These are phyloP conservation scores for Saccostrea cuccullata DNA, from an alignment of 1,140 invertebrate species.

Conservation along the genomic window DNA sequence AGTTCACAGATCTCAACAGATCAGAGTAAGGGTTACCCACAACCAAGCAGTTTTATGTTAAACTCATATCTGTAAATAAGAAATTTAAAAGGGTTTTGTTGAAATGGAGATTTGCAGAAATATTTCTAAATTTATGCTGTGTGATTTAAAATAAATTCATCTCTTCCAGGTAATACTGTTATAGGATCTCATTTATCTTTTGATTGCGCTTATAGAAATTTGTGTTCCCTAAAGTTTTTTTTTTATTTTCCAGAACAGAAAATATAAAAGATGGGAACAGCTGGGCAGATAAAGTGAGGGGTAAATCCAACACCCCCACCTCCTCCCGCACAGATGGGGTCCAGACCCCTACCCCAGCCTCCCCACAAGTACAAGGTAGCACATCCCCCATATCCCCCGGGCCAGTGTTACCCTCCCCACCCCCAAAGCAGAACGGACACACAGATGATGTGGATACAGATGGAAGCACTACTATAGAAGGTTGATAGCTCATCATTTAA, in stretches of 20 bases:
- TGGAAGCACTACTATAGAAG: constrained; percentile 57
- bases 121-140: neutral
- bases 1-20: constrained; percentile 63
- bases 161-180: neutral
- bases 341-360: neutral
- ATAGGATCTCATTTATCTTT: neutral
- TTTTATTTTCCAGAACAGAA: constrained; percentile 1
- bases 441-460: constrained; percentile 51
- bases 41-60: neutral
- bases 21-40: constrained; percentile 28
- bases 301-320: constrained; percentile 56
- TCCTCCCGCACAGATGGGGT: constrained; percentile 31
- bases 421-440: constrained; percentile 51
- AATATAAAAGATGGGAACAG: constrained; percentile 62
- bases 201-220: neutral
- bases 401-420: constrained; percentile 58
- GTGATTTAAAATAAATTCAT: neutral
- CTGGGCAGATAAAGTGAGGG: constrained; percentile 79
- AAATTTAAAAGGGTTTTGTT: no score
- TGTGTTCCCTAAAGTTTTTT: neutral
- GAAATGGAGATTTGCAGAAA: no score
- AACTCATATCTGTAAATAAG: no score
- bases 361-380: constrained; percentile 35
- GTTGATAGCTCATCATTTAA: neutral
- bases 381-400: constrained; percentile 50